Evolutionary conservation across 2,113 vertebrate species (phyloP), one percentile per base, ranked within the genome.

Genomic region (Meriones unguiculatus): DNA sequence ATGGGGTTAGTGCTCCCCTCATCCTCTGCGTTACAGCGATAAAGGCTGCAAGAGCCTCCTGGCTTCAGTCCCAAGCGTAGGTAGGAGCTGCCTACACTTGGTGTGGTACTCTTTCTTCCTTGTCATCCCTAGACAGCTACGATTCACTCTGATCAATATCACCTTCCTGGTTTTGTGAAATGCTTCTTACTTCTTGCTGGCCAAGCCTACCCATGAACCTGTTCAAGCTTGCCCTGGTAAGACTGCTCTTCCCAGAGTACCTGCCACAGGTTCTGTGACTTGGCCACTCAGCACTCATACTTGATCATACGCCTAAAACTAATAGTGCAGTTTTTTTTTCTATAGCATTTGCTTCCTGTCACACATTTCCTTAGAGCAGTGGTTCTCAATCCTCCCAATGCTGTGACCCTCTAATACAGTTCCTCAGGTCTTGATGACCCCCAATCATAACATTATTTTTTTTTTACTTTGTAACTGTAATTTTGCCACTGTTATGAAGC

Each of bases 81-180:
- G 32, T 4, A 7, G 18, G 5, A 15, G 4, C 3, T 24, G 7
- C 18, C n/a, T 5, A 9, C 1, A 4, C 17, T 7, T 10, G 11
- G 24, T 52, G 0, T 4, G 35, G 5, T 10, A 1, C 22, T 12
- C 8, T 17, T 1, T 12, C 15, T 12, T 57, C 0, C 0, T 11
- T 0, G 8, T 35, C 50, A 3, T 1, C 4, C 54, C 14, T 30
- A 52, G 59, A 30, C 32, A 8, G 6, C 2, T 17, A 1, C 11
- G 25, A 38, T 41, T 75, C 13, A 20, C 46, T 57, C 32, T 13
- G 64, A 67, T 5, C 18, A 54, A 2, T 12, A 2, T 12, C 7
- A 0, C 50, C 38, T 22, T 24, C 30, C 9, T 1, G 1, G 9
- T 5, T 46, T 12, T n/a, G 5, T 2, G 41, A 50, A 25, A 9